A percentile compares a stretch with the other conserved stretches of the same genome.
phyloP scores from a whole-genome alignment of 2,113 vertebrate species.

The Rattus rattus region DNA sequence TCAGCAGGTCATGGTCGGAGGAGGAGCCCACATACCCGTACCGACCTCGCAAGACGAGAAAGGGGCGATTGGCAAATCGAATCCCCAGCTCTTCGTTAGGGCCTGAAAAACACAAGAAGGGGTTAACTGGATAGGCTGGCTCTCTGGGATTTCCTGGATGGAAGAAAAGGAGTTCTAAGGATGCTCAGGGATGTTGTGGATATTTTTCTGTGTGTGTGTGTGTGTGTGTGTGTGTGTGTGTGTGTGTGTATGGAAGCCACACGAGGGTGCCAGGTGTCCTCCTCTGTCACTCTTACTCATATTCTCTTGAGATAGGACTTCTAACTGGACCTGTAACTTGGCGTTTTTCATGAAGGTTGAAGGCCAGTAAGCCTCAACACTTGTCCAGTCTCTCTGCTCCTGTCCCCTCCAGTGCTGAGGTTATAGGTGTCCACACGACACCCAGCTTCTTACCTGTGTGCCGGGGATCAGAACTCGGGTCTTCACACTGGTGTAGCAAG shows the following conservation, averaged over 20 bases:
- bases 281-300: neutral
- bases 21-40: slow-evolving; percentile 82
- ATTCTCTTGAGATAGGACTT: neutral
- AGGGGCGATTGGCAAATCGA: slow-evolving; percentile 80
- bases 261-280: neutral
- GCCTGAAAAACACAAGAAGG: slow-evolving; percentile 67
- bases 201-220: neutral
- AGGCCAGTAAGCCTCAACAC: neutral
- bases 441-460: neutral
- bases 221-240: too few relatives aligned
- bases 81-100: slow-evolving; percentile 80
- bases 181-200: neutral
- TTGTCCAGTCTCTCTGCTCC: neutral
- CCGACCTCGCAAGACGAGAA: slow-evolving; percentile 77
- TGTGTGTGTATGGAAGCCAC: too few relatives aligned
- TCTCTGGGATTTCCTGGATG: neutral
- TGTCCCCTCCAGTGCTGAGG: neutral
- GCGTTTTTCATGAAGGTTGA: neutral
- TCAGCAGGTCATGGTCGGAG: slow-evolving; percentile 47
- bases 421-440: too few relatives aligned
- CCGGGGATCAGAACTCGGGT: neutral
- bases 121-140: neutral
- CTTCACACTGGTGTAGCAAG: neutral
- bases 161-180: neutral
- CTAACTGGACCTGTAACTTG: neutral